These are phyloP conservation scores for Brachyistius frenatus DNA, from an alignment of 2,113 vertebrate species.

Conservation along the genomic window DNA sequence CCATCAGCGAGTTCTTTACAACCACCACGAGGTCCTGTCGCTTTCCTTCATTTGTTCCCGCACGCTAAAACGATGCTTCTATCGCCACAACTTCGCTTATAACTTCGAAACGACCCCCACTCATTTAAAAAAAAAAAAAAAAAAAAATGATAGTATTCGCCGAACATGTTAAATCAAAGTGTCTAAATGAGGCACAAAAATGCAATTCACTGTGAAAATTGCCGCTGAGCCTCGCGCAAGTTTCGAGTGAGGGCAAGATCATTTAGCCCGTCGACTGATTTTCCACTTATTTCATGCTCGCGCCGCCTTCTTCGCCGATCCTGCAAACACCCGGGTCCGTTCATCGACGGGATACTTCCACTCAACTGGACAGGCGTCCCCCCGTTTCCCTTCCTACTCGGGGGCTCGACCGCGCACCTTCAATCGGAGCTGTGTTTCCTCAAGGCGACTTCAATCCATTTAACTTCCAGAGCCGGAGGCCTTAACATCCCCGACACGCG, in stretches of 20 bases:
- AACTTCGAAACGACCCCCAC: too few species aligned
- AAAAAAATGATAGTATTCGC: too few species aligned
- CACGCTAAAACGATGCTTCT: too few species aligned
- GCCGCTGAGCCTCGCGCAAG: background rate
- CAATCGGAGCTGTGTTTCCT: conserved; percentile 21
- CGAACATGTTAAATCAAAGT: too few species aligned
- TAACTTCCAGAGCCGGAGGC: background rate
- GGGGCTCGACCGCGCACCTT: background rate
- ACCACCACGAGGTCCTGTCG: too few species aligned
- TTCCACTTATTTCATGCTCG: conserved; percentile 12
- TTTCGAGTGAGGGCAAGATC: conserved; percentile 16
- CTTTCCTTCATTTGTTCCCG: too few species aligned
- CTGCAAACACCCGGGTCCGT: conserved; percentile 24
- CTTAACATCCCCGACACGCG: conserved; percentile 2
- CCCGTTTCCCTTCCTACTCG: conserved; percentile 11
- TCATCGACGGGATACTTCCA: background rate
- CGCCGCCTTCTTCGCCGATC: conserved; percentile 25
- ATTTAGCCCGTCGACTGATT: conserved; percentile 25
- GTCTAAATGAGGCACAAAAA: too few species aligned
- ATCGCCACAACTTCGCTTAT: too few species aligned
- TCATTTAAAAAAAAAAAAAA: too few species aligned
- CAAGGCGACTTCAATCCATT: conserved; percentile 44
- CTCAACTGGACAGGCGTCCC: conserved; percentile 20
- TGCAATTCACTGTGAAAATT: too few species aligned
- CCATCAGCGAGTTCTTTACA: too few species aligned